Evolutionary conservation across 2,113 vertebrate genomes (phyloP).

Genomic region (Pollachius pollachius): DNA sequence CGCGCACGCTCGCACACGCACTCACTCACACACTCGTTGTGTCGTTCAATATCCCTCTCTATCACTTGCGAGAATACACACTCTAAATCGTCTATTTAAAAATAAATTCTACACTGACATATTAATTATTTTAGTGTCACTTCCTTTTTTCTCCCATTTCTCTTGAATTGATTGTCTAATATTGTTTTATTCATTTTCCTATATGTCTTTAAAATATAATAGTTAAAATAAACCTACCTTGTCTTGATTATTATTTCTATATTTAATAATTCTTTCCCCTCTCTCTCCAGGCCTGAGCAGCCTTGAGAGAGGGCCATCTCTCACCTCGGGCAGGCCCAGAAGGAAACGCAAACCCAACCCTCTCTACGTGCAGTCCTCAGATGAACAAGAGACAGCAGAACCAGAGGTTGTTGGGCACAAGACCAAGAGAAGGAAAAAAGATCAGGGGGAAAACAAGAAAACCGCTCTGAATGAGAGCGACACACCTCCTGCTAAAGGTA

Average conservation of each 20-base stretch:
- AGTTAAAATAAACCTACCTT: neutral
- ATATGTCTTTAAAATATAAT: neutral
- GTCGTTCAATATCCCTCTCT: too few species aligned
- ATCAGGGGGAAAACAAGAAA: neutral
- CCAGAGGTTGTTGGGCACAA: neutral
- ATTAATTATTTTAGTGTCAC: too few species aligned
- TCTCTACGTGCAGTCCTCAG: neutral
- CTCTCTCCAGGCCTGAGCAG: conserved; percentile 20
- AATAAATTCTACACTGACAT: too few species aligned
- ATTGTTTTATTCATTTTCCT: neutral
- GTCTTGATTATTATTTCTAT: neutral
- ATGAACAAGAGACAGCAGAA: conserved; percentile 1
- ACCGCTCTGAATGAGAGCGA: neutral
- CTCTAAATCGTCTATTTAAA: too few species aligned
- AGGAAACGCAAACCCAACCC: conserved; percentile 33
- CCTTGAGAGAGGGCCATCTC: neutral
- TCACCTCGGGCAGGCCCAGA: conserved; percentile 21
- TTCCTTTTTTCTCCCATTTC: too few species aligned
- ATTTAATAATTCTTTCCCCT: neutral
- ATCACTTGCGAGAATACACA: conserved; percentile 52
- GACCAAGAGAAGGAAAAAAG: conserved; percentile 18
- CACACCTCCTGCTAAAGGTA: conserved; percentile 53
- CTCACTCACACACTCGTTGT: too few species aligned
- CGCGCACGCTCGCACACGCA: too few species aligned
- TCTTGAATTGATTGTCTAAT: too few species aligned